Evolutionary conservation across 2,113 vertebrate species (phyloP), one percentile per base, ranked within the genome.

Genomic region (Cnemophilus loriae): DNA sequence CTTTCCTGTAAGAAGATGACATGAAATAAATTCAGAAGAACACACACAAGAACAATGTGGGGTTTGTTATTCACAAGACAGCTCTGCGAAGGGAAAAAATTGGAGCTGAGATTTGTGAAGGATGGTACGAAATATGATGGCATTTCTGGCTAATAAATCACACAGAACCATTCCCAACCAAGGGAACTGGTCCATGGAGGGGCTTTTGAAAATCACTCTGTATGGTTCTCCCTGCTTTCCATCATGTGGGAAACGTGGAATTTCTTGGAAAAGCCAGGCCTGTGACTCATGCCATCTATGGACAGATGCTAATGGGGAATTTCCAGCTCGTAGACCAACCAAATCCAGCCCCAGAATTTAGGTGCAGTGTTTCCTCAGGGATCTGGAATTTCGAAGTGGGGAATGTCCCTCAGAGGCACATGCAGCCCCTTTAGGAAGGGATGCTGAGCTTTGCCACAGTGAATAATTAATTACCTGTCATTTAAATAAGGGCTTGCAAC

Each of bases 11-110:
- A 73, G 77, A 64, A 78, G 76, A 92, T 77, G 89, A 95, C 84
- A 84, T 8, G 53, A 90, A 95, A 95, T 93, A 94, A 84, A 93
- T 95, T 92, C 83, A 77, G 83, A 50, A 50, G 84, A 93, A 70
- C 76, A 80, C 87, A 84, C 87, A 52, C 76, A 87, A 80, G 93
- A 96, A 95, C 83, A 92, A 90, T n/a, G 84, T 65, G 56, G 80
- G 89, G 5, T 93, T 93, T 94, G 80, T 93, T 84, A 97, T 68
- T 81, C 90, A 84, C 53, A 8, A 84, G 90, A 19, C 86, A 89
- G 86, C 73, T 87, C 63, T 6, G 42, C 39, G 64, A 60, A 73
- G 50, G 57, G 37, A 6, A 55, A 65, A 84, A 90, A n/a, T 2
- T 16, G 39, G 52, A 93, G 64, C 42, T 46, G 91, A 89, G 68